Base-by-base conservation (phyloP, 2,888 invertebrate species). In the Spisula subtruncata region DNA sequence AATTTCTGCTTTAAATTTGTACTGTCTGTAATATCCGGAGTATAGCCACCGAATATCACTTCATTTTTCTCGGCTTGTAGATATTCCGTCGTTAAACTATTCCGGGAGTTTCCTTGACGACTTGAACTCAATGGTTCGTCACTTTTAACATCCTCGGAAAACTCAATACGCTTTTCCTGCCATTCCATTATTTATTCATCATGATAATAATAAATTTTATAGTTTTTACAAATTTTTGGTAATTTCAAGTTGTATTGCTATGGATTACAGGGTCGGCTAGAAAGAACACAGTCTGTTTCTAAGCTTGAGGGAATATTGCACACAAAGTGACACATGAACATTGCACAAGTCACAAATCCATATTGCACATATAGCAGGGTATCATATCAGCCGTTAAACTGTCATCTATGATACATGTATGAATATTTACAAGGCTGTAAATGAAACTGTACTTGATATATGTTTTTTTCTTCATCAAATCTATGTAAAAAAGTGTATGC, bases 31-130 rank as follows among this genome's bases (percentile, higher is more conserved):
- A 54, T 66, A 46, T 85, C 71, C 51, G 83, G 81, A 25, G 85
- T 46, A 16, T 66, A 71, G 20, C 86, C 84, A 35, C 90, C 92
- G 5, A 60, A 51, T 71, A 90, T 81, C 20, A 90, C 86, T 25
- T 89, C 88, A 41, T 80, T 25, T 71, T 85, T 86, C 51, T 92
- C 83, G 18, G 46, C 54, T 86, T 88, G 56, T 12, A 92, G 86
- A 84, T 92, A 92, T 20, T 92, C 82, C 16, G 81, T 56, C n/a
- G 89, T 81, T 75, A 41, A 90, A 56, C 86, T 83, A 18, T 80
- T 80, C 60, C 80, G 20, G 48, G 54, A 56, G 29, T 81, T 8
- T 46, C 56, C 82, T 85, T 85, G 85, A 29, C 60, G 82, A 66
- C 85, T 85, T 51, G 89, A 82, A 20, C 32, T 20, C 18, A 51